A percentile compares a stretch with the other conserved stretches of the same genome.
These are phyloP conservation scores for Loxodonta africana DNA, from an alignment of 2,113 vertebrate species.

Conservation along the genomic window DNA sequence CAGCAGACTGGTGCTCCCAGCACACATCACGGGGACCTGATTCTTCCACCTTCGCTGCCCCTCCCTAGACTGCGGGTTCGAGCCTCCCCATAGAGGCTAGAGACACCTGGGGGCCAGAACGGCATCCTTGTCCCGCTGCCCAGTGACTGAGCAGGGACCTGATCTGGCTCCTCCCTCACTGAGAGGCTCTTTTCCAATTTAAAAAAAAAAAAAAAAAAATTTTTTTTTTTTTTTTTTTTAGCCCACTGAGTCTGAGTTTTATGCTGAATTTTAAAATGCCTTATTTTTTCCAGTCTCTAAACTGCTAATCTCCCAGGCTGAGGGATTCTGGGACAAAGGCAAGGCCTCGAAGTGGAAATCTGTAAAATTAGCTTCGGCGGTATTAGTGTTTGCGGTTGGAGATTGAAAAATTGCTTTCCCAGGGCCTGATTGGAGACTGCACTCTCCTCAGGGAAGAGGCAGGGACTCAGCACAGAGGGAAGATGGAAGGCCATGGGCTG, in stretches of 20 bases:
- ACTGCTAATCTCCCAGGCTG: constrained; percentile 89
- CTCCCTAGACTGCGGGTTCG: not conserved
- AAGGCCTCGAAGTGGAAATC: constrained; percentile 89
- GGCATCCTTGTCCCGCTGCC: constrained; percentile 49
- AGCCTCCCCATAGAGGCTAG: not conserved
- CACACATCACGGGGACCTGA: not conserved
- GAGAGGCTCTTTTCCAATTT: constrained; percentile 74
- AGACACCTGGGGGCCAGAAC: not conserved
- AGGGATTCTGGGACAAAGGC: constrained; percentile 90
- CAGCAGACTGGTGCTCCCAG: not conserved
- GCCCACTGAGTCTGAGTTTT: constrained; percentile 86
- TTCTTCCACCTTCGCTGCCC: not conserved
- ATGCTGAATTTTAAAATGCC: constrained; percentile 90
- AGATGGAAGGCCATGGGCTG: not conserved
- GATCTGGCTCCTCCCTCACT: constrained; percentile 70
- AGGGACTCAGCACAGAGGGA: not conserved
- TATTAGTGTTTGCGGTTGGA: constrained; percentile 89
- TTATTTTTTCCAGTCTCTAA: constrained; percentile 88
- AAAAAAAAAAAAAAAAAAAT: not conserved
- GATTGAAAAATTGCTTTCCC: constrained; percentile 84
- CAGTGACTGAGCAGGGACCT: not conserved
- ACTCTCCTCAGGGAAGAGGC: constrained; percentile 58
- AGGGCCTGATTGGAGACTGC: constrained; percentile 81
- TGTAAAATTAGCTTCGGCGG: constrained; percentile 90
- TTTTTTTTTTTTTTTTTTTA: constrained; percentile 72